Percentiles rank a stretch among this genome's conserved stretches.
phyloP scores from a whole-genome alignment of 37 sponge, comb jelly and placozoan species.

The Beroe ovata region DNA sequence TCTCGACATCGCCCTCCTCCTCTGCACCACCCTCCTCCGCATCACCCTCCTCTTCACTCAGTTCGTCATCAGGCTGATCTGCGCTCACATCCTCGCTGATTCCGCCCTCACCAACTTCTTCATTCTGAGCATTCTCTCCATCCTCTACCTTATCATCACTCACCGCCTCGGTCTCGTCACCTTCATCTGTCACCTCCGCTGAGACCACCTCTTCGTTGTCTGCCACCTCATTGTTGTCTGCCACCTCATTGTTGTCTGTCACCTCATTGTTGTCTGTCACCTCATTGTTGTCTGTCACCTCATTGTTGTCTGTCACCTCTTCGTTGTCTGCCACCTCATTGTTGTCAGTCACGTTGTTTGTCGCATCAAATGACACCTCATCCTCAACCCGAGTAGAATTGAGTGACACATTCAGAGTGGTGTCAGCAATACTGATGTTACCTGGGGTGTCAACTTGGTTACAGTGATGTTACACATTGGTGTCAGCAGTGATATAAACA shows the following conservation, averaged over 20 bases:
- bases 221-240: too few species aligned
- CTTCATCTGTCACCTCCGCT: background rate
- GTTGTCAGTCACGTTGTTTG: background rate
- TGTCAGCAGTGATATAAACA: too few species aligned
- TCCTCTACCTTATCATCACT: background rate
- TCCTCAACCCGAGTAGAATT: background rate
- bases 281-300: background rate
- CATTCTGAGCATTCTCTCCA: background rate
- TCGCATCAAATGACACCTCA: background rate
- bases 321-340: background rate
- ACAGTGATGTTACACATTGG: too few species aligned
- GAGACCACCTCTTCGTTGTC: background rate
- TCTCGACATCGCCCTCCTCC: background rate
- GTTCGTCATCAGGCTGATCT: too few species aligned
- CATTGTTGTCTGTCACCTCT: background rate
- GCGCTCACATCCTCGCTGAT: too few species aligned
- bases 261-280: background rate
- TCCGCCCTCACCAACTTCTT: background rate
- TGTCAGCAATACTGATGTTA: slow-evolving; percentile 24
- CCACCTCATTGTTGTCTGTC: too few species aligned
- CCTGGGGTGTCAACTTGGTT: too few species aligned
- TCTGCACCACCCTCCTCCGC: background rate
- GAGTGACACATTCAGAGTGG: background rate
- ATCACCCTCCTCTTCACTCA: background rate
- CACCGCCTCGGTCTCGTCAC: background rate